Conservation (phyloP, 1,140 invertebrate genomes). For the Bemisia tabaci region DNA sequence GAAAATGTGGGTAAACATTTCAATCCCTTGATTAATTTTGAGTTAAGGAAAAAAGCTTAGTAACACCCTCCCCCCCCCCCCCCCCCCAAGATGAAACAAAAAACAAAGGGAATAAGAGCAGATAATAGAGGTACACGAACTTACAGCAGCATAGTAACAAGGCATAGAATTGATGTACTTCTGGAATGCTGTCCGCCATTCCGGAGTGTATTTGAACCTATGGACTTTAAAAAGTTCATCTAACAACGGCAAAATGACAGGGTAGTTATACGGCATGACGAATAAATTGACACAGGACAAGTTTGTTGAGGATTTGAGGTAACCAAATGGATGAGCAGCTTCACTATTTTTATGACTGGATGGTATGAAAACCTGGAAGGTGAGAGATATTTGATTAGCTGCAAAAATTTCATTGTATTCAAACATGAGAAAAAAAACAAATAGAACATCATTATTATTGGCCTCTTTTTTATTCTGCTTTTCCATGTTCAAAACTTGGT, state of each 20-base stretch:
- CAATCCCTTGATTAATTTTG: too few species aligned
- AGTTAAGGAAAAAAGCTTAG: too few species aligned
- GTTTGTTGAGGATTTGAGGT: constrained; percentile 92
- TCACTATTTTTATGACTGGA: constrained; percentile 80
- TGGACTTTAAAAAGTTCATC: constrained; percentile 87
- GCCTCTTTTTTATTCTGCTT: too few species aligned
- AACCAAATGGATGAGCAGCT: constrained; percentile 89
- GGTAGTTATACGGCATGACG: constrained; percentile 98
- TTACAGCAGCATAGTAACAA: constrained; percentile 84
- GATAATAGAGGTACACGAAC: too few species aligned
- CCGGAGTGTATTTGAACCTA: constrained; percentile 74
- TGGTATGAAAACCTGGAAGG: constrained; percentile 68
- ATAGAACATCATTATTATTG: too few species aligned
- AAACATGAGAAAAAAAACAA: background rate
- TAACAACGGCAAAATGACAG: constrained; percentile 77
- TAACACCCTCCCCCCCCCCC: too few species aligned
- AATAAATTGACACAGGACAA: constrained; percentile 90
- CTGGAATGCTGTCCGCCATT: constrained; percentile 82
- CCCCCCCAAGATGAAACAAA: too few species aligned
- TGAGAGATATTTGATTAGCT: too few species aligned
- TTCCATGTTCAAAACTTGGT: too few species aligned
- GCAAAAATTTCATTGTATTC: background rate
- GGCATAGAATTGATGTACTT: constrained; percentile 91
- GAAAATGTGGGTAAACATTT: too few species aligned
- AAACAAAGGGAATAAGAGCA: too few species aligned